phyloP scores from a whole-genome alignment of 2,797 vertebrate genomes.

The Syncerus caffer region DNA sequence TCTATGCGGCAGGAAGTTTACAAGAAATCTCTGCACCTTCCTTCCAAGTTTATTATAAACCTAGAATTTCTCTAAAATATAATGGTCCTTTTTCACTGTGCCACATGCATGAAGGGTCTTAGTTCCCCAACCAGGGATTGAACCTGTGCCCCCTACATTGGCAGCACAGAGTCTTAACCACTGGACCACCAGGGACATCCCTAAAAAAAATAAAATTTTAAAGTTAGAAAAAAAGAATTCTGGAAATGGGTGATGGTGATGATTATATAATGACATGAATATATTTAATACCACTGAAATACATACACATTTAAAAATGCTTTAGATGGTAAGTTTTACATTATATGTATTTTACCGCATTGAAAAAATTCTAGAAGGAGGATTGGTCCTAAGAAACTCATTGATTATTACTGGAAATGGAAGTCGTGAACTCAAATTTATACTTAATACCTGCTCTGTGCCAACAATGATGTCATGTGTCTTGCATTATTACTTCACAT shows the following conservation, averaged over 20 bases:
- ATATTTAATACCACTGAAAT: not conserved
- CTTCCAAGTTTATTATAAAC: not conserved
- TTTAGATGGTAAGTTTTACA: not conserved
- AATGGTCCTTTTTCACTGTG: not conserved
- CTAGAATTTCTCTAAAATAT: not conserved
- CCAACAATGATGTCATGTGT: not conserved
- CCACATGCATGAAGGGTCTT: not conserved
- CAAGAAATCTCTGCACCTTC: not conserved
- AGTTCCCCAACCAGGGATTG: not conserved
- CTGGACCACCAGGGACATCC: not conserved
- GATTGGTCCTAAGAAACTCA: not conserved
- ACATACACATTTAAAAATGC: not conserved
- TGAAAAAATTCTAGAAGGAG: not conserved
- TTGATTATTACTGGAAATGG: not conserved
- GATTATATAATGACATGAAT: not conserved
- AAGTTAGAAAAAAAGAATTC: not conserved
- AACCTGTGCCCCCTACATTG: not conserved
- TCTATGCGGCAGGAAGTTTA: not conserved
- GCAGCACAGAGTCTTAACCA: not conserved
- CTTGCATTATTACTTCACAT: not conserved
- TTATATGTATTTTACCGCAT: not conserved
- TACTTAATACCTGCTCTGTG: not conserved
- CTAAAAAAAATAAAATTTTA: not conserved
- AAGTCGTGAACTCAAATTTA: not conserved
- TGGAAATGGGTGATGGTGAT: not conserved